Evolutionary conservation across 2,113 vertebrate genomes (phyloP), one percentile per base, ranked within the genome.

Genomic region (Proteles cristata): DNA sequence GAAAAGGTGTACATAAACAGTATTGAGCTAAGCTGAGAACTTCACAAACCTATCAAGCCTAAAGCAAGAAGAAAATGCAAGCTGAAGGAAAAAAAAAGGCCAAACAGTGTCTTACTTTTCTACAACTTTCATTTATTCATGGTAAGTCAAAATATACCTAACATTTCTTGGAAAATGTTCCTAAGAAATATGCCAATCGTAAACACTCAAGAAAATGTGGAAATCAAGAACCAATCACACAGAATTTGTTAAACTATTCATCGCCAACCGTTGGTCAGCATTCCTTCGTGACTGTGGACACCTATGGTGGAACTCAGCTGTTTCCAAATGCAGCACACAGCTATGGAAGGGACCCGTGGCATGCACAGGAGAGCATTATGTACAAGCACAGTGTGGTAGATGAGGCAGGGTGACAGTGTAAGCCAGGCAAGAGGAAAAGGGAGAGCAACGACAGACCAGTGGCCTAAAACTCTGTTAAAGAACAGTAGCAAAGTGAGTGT

Each of bases 401-500:
- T 43, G 79, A 93, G 74, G 83, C 69, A 58, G 45, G 68, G 9
- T 10, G 43, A 95, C 58, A 33, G 23, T 1, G 28, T n/a, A 83
- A 55, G 48, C 68, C 53, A 33, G 69, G n/a, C n/a, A 39, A 26
- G 7, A 48, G 55, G 31, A 45, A 23, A 63, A 26, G 10, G 33
- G 68, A 48, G 10, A 61, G 28, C 17, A 88, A 55, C 45, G 28
- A 77, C 26, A 76, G 76, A 69, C 26, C 26, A 95, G 55, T 2
- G 28, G 31, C 39, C 65, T 81, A 63, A 84, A 79, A 92, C 93
- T 93, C 81, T 77, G 66, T 68, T 93, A 96, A 88, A 89, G 90
- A 96, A 89, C 66, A 96, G 79, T 55, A 53, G 58, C 81, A 63
- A 63, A 68, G 45, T 74, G 69, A 94, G 95, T 84, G 39, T 98